These are phyloP conservation scores for Andrena dorsata DNA, from an alignment of 2,888 invertebrate genomes.

Conservation along the genomic window DNA sequence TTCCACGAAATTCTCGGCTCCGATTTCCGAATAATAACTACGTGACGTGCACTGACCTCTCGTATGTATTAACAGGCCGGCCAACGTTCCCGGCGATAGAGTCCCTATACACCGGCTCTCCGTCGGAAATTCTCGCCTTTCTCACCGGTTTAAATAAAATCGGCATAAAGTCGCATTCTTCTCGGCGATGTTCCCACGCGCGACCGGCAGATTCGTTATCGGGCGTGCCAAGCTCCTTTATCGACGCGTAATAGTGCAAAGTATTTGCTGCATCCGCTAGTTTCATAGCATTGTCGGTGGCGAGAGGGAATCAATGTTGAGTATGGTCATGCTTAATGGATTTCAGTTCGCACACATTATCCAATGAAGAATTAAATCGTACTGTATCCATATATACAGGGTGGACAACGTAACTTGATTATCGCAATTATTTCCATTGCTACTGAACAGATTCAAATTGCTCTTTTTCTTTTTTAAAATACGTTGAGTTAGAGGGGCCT, in stretches of 20 bases:
- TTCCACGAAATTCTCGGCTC: constrained; percentile 74
- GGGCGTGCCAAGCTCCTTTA: background rate
- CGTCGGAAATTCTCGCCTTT: background rate
- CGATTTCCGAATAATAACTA: constrained; percentile 76
- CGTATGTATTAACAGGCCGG: constrained; percentile 67
- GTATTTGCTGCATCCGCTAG: constrained; percentile 17
- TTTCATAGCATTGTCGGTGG: constrained; percentile 6
- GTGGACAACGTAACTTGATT: background rate
- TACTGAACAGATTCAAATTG: too few species aligned
- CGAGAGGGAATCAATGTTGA: constrained; percentile 41
- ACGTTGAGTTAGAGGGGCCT: too few species aligned
- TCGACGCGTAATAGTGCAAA: background rate
- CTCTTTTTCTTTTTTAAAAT: too few species aligned
- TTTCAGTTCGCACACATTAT: constrained; percentile 12
- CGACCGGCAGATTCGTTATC: background rate
- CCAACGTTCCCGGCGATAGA: constrained; percentile 49
- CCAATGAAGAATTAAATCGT: background rate
- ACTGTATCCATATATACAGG: background rate
- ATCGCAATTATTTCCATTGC: too few species aligned
- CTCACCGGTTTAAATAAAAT: constrained; percentile 2
- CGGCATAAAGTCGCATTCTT: background rate
- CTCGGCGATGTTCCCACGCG: background rate
- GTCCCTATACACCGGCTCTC: constrained; percentile 50
- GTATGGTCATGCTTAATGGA: constrained; percentile 12
- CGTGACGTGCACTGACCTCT: constrained; percentile 84